Base-by-base conservation (phyloP, 2,888 invertebrate species). In the Nudaria mundana region DNA sequence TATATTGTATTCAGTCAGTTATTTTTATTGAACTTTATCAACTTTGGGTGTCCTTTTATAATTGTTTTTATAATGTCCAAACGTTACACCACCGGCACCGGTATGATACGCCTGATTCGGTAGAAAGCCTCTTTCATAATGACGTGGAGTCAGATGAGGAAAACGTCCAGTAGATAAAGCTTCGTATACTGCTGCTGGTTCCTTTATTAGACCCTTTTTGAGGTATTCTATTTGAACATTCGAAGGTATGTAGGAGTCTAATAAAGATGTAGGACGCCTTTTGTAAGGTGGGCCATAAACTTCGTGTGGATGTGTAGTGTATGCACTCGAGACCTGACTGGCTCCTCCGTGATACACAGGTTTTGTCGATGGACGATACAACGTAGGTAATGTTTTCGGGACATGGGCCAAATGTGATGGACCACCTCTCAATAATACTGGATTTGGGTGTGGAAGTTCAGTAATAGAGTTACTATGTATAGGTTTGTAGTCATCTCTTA, bases 191-290 rank as follows among this genome's bases (percentile, higher is more conserved):
- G 74, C 61, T 8, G 80, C 29, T 4, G 88, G 85, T 47, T 90
- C 87, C 44, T 81, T 86, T 4, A 76, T 66, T 28, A 74, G 71
- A 24, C 89, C 89, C 56, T 84, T 67, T 49, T 87, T 89, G 30
- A 90, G 52, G 31, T 89, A 90, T 50, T 89, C 88, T 14, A 81
- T 47, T 55, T 90, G 89, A 40, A 91, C 63, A 57, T 88, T 88
- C 22, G 91, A 91, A 28, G 92, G 92, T 39, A 92, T 86, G 37
- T 92, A 92, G 0, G 92, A 92, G 30, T 92, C 92, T 4, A 92
- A 58, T 31, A 92, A 69, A 3, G 91, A 91, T 3, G 84, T 79
- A 1, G 91, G 88, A 6, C 81, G 73, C 37, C 78, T 76, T 44
- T 78, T 83, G 32, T 61, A 77, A 3, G 68, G 63, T 14, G 60